Conservation (phyloP, 2,888 invertebrate species). For the Ochropleura leucogaster region DNA sequence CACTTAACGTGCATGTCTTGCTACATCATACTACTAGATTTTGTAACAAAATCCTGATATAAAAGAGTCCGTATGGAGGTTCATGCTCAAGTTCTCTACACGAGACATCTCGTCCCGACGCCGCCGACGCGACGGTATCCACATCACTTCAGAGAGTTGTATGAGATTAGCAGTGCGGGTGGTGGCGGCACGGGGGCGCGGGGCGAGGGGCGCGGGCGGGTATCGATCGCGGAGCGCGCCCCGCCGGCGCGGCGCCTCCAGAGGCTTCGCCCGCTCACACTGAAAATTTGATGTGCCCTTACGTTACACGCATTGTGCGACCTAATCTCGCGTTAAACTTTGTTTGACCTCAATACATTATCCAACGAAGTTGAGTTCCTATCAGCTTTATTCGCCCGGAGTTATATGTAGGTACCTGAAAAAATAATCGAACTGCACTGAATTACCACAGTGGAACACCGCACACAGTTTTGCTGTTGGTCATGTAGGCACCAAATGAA, state of each 20-base stretch:
- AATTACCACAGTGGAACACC: background rate
- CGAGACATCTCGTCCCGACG: too few species aligned
- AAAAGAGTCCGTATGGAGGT: too few species aligned
- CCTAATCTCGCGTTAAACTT: slow-evolving; percentile 20
- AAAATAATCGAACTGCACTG: background rate
- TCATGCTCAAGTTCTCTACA: too few species aligned
- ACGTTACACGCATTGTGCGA: slow-evolving; percentile 29
- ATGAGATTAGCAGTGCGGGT: too few species aligned
- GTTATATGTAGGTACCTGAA: background rate
- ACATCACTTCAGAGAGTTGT: too few species aligned
- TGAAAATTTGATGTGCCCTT: slow-evolving; percentile 52
- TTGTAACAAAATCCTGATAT: too few species aligned
- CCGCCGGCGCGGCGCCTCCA: slow-evolving; percentile 51
- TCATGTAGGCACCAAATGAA: background rate
- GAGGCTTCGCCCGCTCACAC: slow-evolving; percentile 18
- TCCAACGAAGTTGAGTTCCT: background rate
- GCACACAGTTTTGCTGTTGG: background rate
- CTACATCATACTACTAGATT: too few species aligned
- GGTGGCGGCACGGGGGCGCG: background rate
- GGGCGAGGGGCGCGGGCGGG: slow-evolving; percentile 1
- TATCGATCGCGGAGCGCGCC: slow-evolving; percentile 49
- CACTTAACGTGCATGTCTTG: too few species aligned
- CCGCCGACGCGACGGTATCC: too few species aligned
- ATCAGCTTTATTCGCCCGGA: background rate
- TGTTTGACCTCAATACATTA: slow-evolving; percentile 14